A percentile compares a stretch with the other conserved stretches of the same genome.
Conservation (phyloP, 2,113 vertebrate genomes). For the Podarcis raffonei region DNA sequence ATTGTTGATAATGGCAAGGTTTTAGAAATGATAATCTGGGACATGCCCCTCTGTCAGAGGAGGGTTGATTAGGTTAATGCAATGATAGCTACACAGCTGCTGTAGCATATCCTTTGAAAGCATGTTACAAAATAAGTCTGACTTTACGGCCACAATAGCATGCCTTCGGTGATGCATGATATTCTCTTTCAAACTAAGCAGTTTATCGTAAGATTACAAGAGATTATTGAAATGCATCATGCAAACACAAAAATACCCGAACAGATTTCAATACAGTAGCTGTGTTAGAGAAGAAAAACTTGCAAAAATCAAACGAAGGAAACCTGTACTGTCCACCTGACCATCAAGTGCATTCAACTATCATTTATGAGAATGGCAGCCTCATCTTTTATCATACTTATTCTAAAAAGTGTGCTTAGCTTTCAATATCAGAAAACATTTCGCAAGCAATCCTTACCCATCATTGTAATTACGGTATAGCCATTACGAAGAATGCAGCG, state of each 20-base stretch:
- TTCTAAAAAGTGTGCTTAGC: not conserved
- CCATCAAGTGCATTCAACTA: not conserved
- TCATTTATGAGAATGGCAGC: not conserved
- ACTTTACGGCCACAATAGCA: conserved; percentile 33
- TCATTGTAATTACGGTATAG: not conserved
- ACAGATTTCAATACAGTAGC: conserved; percentile 41
- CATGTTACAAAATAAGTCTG: conserved; percentile 23
- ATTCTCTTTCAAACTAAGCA: conserved; percentile 63
- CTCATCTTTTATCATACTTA: not conserved
- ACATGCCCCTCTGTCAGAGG: conserved; percentile 36
- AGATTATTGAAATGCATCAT: conserved; percentile 61
- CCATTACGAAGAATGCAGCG: not conserved
- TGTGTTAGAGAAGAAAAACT: not conserved
- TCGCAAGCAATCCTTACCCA: not conserved
- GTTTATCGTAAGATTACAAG: conserved; percentile 65
- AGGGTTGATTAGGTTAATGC: conserved; percentile 56
- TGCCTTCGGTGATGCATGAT: conserved; percentile 12
- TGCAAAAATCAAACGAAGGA: not conserved
- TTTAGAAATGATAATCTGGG: conserved; percentile 60
- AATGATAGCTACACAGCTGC: conserved; percentile 49
- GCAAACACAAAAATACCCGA: conserved; percentile 20
- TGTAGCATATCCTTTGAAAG: conserved; percentile 45
- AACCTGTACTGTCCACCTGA: not conserved
- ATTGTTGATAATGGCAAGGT: conserved; percentile 44
- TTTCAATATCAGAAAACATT: not conserved